Evolutionary conservation across 2,888 invertebrate species (phyloP).

Genomic region (Zaprionus obscuricornis): DNA sequence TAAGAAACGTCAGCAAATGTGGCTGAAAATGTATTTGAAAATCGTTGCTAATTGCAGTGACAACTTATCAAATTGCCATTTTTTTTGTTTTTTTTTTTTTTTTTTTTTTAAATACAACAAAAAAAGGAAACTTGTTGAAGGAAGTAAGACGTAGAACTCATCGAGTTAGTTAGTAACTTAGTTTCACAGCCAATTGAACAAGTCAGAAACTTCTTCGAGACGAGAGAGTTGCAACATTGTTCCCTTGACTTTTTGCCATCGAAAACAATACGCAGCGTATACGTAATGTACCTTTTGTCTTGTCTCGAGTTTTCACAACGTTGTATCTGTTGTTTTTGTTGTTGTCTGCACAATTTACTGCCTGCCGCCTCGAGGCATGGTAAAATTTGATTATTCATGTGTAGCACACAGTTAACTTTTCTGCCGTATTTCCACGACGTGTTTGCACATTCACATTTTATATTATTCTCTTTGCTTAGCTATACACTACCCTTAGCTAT

Average conservation of each 20-base stretch:
- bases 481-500: too few relatives aligned
- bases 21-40: conserved; percentile 46
- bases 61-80: conserved; percentile 29
- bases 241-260: not conserved
- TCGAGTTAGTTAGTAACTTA: conserved; percentile 5
- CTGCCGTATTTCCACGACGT: not conserved
- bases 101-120: not conserved
- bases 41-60: conserved; percentile 43
- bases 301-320: not conserved
- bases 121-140: not conserved
- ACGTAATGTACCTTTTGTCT: conserved; percentile 42
- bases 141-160: not conserved
- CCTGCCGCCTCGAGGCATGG: conserved; percentile 2
- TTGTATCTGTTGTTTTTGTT: conserved; percentile 5
- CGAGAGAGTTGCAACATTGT: conserved; percentile 6
- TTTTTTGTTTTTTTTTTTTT: conserved; percentile 2
- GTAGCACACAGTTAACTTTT: conserved; percentile 34
- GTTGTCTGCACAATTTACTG: conserved; percentile 37
- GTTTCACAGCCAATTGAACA: conserved; percentile 67
- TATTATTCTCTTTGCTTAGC: too few relatives aligned
- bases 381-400: conserved; percentile 63
- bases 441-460: conserved; percentile 7
- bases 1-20: not conserved
- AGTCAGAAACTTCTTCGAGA: conserved; percentile 40
- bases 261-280: conserved; percentile 39